Conservation (phyloP, 2,797 vertebrate genomes). For the Sus cebifrons region DNA sequence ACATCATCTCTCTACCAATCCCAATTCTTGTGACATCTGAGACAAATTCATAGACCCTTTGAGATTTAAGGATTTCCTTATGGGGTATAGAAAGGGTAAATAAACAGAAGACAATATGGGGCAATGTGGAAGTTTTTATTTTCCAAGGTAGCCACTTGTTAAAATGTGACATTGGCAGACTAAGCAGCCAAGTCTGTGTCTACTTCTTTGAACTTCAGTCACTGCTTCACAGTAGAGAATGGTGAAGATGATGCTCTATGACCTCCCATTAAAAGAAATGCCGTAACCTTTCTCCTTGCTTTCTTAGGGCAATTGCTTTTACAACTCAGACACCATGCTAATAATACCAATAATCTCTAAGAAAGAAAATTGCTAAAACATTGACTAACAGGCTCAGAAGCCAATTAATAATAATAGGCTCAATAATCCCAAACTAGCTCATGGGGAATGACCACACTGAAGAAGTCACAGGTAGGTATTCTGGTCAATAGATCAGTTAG, state of each 20-base stretch:
- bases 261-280: not conserved
- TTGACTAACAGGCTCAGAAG: too few species aligned
- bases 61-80: not conserved
- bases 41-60: not conserved
- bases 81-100: not conserved
- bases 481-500: not conserved
- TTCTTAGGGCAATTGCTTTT: not conserved
- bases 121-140: not conserved
- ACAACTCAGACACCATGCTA: not conserved
- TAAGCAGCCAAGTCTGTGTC: not conserved
- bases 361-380: too few species aligned
- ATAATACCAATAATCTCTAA: too few species aligned
- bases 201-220: not conserved
- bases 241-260: not conserved
- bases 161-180: not conserved
- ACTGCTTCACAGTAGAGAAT: not conserved
- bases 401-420: too few species aligned
- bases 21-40: not conserved
- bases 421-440: constrained; percentile 3
- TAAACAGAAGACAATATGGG: not conserved
- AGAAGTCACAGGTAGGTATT: constrained; percentile 4
- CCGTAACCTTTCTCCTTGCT: not conserved
- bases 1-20: not conserved
- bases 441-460: not conserved
- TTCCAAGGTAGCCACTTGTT: not conserved